These are phyloP conservation scores for Drosophila nigritarsus DNA, from an alignment of 2,888 invertebrate genomes.

Conservation along the genomic window DNA sequence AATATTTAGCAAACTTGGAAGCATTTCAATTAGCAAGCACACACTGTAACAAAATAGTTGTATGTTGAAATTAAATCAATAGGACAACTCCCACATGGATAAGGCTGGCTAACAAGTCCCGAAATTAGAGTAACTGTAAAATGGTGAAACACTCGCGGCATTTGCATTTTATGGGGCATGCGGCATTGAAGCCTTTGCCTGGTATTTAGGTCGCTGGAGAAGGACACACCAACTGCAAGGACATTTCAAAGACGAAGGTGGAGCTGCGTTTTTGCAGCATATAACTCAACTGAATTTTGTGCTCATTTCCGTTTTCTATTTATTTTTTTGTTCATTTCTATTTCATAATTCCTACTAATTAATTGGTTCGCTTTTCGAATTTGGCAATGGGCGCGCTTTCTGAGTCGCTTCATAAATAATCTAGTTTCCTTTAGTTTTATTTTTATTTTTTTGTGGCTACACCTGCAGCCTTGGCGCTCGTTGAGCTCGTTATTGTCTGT, in stretches of 20 bases:
- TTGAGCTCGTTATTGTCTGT: not conserved
- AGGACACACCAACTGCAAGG: slow-evolving; percentile 63
- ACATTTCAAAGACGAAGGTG: slow-evolving; percentile 64
- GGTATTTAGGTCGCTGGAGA: slow-evolving; percentile 61
- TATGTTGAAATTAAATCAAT: slow-evolving; percentile 71
- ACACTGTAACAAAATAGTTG: slow-evolving; percentile 24
- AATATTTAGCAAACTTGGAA: not conserved
- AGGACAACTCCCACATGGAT: slow-evolving; percentile 75
- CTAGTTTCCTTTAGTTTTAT: slow-evolving; percentile 13
- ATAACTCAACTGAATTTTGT: slow-evolving; percentile 52
- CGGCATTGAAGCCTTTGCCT: slow-evolving; percentile 28
- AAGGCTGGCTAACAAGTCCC: slow-evolving; percentile 17
- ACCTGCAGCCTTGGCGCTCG: slow-evolving; percentile 36
- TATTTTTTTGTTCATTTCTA: slow-evolving; percentile 23
- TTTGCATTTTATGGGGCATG: slow-evolving; percentile 66
- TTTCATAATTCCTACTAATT: slow-evolving; percentile 72
- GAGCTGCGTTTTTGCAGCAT: slow-evolving; percentile 49
- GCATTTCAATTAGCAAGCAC: not conserved
- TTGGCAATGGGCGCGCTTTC: slow-evolving; percentile 37
- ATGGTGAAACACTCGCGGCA: slow-evolving; percentile 1
- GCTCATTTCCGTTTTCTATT: slow-evolving; percentile 31
- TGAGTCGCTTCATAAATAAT: slow-evolving; percentile 64
- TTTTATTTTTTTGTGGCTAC: slow-evolving; percentile 11
- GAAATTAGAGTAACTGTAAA: slow-evolving; percentile 54
- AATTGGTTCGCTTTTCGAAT: slow-evolving; percentile 56